Evolutionary conservation across 2,888 invertebrate species (phyloP).

Genomic region (Dendrolimus pini): DNA sequence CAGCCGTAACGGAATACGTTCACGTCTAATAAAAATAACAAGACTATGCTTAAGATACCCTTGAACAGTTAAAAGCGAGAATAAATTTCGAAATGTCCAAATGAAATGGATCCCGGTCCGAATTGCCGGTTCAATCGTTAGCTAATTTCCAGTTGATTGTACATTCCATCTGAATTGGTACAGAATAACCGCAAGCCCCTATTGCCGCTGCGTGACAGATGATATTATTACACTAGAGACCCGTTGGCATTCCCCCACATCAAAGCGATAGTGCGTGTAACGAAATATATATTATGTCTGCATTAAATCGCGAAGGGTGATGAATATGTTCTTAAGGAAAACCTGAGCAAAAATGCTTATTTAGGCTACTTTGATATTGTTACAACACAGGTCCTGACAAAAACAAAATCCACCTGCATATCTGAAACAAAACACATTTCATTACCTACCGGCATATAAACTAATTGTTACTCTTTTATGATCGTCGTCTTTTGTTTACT

Average conservation of each 20-base stretch:
- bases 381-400: too few relatives aligned
- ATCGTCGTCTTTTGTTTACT: too few relatives aligned
- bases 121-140: conserved; percentile 3
- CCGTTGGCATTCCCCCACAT: conserved; percentile 16
- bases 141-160: conserved; percentile 11
- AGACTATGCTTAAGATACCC: not conserved
- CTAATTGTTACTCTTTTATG: too few relatives aligned
- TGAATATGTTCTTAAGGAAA: too few relatives aligned
- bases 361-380: too few relatives aligned
- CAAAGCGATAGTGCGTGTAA: not conserved
- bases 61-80: not conserved
- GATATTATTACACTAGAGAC: conserved; percentile 20
- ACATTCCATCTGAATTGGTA: conserved; percentile 21
- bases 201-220: not conserved
- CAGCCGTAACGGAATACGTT: not conserved
- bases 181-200: conserved; percentile 18
- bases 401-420: too few relatives aligned
- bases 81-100: conserved; percentile 3
- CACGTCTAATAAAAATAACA: not conserved
- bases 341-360: too few relatives aligned
- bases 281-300: too few relatives aligned
- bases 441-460: too few relatives aligned
- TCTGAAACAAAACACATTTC: too few relatives aligned
- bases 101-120: conserved; percentile 4
- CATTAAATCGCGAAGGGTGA: too few relatives aligned